A percentile compares a stretch with the other conserved stretches of the same genome.
Conservation (phyloP, 2,113 vertebrate species). For the Nanorana parkeri region DNA sequence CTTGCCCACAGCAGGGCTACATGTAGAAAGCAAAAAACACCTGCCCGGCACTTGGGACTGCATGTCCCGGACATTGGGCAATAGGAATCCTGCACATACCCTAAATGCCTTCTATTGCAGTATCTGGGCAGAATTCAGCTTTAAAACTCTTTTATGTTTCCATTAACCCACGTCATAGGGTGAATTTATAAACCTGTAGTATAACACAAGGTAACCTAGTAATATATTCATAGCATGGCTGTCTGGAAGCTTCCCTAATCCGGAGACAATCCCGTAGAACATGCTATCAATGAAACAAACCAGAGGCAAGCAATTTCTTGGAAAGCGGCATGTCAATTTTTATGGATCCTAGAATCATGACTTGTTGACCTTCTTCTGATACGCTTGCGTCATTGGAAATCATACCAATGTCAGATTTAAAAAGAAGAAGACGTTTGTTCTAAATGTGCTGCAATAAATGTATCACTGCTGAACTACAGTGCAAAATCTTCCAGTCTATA, state of each 20-base stretch:
- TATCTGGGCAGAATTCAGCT: too few species aligned
- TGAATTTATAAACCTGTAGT: background rate
- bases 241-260: background rate
- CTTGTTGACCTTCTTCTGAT: constrained; percentile 11
- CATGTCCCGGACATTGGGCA: too few species aligned
- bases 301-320: constrained; percentile 7
- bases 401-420: background rate
- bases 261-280: background rate
- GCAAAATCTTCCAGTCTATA: background rate
- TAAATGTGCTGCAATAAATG: constrained; percentile 36
- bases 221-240: constrained; percentile 9
- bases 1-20: too few species aligned
- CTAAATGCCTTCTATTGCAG: too few species aligned
- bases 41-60: too few species aligned
- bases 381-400: background rate
- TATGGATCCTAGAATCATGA: constrained; percentile 15
- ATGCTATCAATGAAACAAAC: constrained; percentile 8
- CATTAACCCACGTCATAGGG: too few species aligned
- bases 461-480: constrained; percentile 1
- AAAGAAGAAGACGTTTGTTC: background rate
- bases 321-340: background rate
- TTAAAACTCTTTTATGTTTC: too few species aligned
- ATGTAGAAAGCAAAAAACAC: too few species aligned
- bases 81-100: too few species aligned
- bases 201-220: background rate